Percentiles rank a stretch among this genome's conserved stretches.
Conservation (phyloP, 2,797 vertebrate species). For the Tragelaphus eurycerus region DNA sequence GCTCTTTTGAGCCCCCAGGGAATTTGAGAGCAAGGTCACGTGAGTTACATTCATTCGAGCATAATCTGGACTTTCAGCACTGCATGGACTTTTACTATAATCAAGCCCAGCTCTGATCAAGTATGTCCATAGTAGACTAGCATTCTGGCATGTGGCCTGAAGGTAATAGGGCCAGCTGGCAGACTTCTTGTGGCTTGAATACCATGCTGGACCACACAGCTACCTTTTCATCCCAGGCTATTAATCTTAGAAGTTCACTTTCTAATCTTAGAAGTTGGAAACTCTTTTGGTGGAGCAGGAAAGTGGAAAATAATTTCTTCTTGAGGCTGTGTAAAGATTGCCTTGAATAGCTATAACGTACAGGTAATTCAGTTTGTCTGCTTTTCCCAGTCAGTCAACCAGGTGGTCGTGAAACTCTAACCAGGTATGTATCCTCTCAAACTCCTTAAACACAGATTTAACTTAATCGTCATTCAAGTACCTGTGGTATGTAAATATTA, state of each 20-base stretch:
- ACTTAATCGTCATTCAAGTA: neutral
- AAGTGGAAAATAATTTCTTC: conserved; percentile 8
- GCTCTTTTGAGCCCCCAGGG: neutral
- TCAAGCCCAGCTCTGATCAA: neutral
- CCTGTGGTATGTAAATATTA: neutral
- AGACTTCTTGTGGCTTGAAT: neutral
- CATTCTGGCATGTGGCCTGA: neutral
- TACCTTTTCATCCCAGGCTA: neutral
- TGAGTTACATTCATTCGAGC: neutral
- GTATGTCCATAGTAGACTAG: neutral
- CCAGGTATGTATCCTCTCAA: neutral
- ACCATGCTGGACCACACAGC: conserved; percentile 9
- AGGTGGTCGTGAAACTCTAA: neutral
- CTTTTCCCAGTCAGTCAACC: neutral
- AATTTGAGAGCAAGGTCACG: conserved; percentile 20
- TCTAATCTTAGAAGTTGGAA: conserved; percentile 33
- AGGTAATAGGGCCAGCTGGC: neutral
- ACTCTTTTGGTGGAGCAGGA: neutral
- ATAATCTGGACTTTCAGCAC: neutral
- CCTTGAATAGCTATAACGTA: neutral
- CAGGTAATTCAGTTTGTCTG: neutral
- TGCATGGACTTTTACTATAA: neutral
- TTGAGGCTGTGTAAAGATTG: neutral
- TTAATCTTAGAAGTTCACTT: conserved; percentile 22
- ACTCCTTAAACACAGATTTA: neutral